phyloP scores from a whole-genome alignment of 2,113 vertebrate species.

The Argyrosomus japonicus region DNA sequence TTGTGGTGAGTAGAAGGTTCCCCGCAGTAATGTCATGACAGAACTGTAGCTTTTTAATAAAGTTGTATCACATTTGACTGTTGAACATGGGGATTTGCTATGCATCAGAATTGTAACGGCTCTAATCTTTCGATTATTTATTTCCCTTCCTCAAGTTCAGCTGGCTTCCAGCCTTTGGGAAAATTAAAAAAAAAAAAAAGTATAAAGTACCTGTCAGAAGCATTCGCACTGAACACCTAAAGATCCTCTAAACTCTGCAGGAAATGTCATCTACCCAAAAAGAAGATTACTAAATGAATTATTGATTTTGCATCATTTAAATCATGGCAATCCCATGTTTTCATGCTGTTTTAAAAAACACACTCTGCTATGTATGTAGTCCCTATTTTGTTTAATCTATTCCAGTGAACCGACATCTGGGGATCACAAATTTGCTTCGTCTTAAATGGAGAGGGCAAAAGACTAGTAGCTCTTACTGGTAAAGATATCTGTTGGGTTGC shows the following conservation, averaged over 20 bases:
- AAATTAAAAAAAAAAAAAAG: not conserved
- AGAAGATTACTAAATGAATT: conserved; percentile 20
- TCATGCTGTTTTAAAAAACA: conserved; percentile 32
- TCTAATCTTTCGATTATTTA: conserved; percentile 34
- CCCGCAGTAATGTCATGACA: conserved; percentile 15
- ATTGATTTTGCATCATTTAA: conserved; percentile 41
- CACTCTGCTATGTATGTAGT: not conserved
- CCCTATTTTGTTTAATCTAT: conserved; percentile 17
- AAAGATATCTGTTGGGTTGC: not conserved
- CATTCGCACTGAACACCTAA: conserved; percentile 39
- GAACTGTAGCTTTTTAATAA: conserved; percentile 50
- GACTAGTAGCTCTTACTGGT: not conserved
- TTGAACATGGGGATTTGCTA: conserved; percentile 38
- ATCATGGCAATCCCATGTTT: conserved; percentile 34
- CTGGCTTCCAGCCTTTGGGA: conserved; percentile 16
- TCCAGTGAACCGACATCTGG: conserved; percentile 4
- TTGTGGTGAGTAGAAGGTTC: conserved; percentile 38
- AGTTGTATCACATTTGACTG: conserved; percentile 40
- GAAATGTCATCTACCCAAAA: conserved; percentile 30
- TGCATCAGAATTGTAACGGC: conserved; percentile 46
- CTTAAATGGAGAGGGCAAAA: rapidly evolving
- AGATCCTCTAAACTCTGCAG: conserved; percentile 46
- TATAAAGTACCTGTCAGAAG: conserved; percentile 8
- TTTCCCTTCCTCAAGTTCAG: conserved; percentile 16
- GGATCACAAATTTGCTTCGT: conserved; percentile 15